Base-by-base conservation (phyloP, 2,888 invertebrate genomes). In the Aethes cnicana region DNA sequence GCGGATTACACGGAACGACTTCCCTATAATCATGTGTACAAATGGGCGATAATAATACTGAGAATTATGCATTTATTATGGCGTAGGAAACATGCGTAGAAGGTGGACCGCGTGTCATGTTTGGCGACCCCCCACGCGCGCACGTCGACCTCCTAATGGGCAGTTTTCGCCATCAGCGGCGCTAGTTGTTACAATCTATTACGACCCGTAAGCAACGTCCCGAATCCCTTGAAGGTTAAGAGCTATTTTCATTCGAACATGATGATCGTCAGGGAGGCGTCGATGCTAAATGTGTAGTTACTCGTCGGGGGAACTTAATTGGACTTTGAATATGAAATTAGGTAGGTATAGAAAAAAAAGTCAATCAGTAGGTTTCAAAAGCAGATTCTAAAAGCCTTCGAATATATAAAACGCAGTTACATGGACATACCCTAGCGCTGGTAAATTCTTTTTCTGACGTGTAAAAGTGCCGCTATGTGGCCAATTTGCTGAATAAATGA, bases 121-220 rank as follows among this genome's bases (percentile, higher is more conserved):
- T 67, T 68, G 70, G 64, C 74, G 86, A 85, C 86, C 88, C 77
- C 87, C 84, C 87, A 77, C 77, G 69, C 64, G 59, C 65, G 65
- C 78, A 80, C 77, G 81, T 78, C 37, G 26, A 20, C 70, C 61
- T 57, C 48, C 50, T 82, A 85, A 86, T 82, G 80, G 84, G 69
- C 77, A 68, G 77, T 84, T 77, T 74, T 77, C 74, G 68, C 84
- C 83, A 76, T 78, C 69, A 66, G 62, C 50, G 69, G 57, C 57
- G 57, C 61, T 49, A 53, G 62, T 64, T 64, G 66, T 72, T 68
- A 63, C 58, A 61, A 65, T 57, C 66, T 63, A 72, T 75, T 67
- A 65, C 62, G 63, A 71, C 67, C 65, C 61, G 82, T 83, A 69
- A 72, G 67, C 71, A 84, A 84, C 62, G 60, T 71, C 70, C 74